Conservation (phyloP, 2,888 invertebrate species). For the Acrocyrtus sp. region DNA sequence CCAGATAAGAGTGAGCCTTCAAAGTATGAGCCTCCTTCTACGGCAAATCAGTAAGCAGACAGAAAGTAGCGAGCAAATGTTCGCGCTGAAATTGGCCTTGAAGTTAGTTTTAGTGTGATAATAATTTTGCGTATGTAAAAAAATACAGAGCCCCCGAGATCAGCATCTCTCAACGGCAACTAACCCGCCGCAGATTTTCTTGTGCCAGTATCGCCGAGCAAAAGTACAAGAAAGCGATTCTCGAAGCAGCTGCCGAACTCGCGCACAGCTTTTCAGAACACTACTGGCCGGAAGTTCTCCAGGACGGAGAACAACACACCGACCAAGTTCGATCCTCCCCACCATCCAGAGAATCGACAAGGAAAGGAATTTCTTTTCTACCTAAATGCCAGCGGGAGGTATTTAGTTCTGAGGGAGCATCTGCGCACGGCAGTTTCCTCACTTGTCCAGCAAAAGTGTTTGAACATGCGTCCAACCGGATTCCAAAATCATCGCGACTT, state of each 20-base stretch:
- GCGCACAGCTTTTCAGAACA: slow-evolving; percentile 56
- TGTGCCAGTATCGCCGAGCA: no score
- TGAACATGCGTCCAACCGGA: slow-evolving; percentile 35
- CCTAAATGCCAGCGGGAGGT: slow-evolving; percentile 57
- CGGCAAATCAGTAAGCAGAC: no score
- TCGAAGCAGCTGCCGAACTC: slow-evolving; percentile 57
- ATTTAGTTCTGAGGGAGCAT: slow-evolving; percentile 55
- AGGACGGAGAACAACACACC: not conserved
- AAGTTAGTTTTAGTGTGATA: no score
- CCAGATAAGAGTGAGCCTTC: no score
- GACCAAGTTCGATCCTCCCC: slow-evolving; percentile 13
- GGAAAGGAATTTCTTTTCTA: slow-evolving; percentile 59
- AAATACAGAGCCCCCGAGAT: no score
- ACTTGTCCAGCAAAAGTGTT: slow-evolving; percentile 55
- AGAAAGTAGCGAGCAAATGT: no score
- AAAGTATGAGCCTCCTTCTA: no score
- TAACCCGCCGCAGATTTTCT: no score
- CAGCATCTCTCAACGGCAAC: no score
- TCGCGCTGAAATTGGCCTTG: no score
- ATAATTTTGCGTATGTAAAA: no score
- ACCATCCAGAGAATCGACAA: slow-evolving; percentile 49
- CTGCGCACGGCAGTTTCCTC: slow-evolving; percentile 50
- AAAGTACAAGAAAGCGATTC: slow-evolving; percentile 46
- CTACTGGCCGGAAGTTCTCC: slow-evolving; percentile 44
- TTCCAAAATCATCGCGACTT: slow-evolving; percentile 49